Evolutionary conservation across 2,113 vertebrate species (phyloP).

Genomic region (Urocitellus parryii): DNA sequence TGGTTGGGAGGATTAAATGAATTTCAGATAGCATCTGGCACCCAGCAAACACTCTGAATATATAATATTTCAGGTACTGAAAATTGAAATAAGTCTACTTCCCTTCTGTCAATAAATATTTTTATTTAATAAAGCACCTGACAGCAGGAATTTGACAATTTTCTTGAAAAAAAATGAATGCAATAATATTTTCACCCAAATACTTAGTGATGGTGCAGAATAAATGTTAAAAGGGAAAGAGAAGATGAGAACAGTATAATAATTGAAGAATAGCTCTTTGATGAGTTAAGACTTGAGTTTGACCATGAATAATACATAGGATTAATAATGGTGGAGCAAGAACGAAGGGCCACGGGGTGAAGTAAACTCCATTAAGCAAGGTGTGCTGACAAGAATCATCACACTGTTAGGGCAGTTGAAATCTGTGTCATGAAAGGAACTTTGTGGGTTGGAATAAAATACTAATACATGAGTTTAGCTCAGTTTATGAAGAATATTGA

Average conservation of each 20-base stretch:
- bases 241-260: neutral
- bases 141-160: conserved; percentile 20
- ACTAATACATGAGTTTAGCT: neutral
- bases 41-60: conserved; percentile 61
- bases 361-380: neutral
- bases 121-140: conserved; percentile 64
- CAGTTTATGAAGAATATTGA: conserved; percentile 6
- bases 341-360: neutral
- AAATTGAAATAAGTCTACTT: conserved; percentile 55
- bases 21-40: conserved; percentile 73
- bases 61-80: conserved; percentile 56
- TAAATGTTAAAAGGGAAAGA: neutral
- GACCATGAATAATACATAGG: neutral
- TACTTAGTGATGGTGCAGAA: neutral
- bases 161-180: neutral
- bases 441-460: neutral
- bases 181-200: neutral
- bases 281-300: conserved; percentile 26
- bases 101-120: conserved; percentile 52
- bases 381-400: neutral
- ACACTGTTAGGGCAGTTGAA: neutral
- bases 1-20: conserved; percentile 67
- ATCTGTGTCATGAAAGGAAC: neutral
- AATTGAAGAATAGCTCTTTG: neutral
- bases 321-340: neutral